Base-by-base conservation (phyloP, 2,113 vertebrate genomes). In the Melanerpes aurifrons region DNA sequence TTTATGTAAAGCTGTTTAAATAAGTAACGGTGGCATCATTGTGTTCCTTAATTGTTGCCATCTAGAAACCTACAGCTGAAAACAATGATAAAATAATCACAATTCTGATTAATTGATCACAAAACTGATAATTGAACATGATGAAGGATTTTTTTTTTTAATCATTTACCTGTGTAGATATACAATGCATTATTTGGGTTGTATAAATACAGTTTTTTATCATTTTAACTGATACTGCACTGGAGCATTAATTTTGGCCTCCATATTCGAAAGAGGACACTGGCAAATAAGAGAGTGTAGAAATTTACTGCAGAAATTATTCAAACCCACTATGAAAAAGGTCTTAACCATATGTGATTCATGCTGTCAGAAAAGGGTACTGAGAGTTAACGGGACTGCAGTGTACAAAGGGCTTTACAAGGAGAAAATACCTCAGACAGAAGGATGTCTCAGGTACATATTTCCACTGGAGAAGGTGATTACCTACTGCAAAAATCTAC, bases 11-110 rank as follows among this genome's bases (percentile, higher is more conserved):
- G 3, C 6, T 40, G 82, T 73, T 9, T 0, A 16, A 67, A 9
- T 12, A 4, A 62, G 54, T 20, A 32, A 24, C 6, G 15, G 15
- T 2, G 15, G 21, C 8, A 2, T 2, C 8, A 1, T 31, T 24
- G 2, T 56, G 20, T 32, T 50, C 19, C 37, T 59, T 6, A 1
- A 0, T 3, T 4, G 28, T 86, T 37, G 6, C 15, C 24, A 20
- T 4, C 35, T 29, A 50, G 61, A 66, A 79, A 58, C 13, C 26
- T 32, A 7, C 12, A 68, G 70, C 4, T 40, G 32, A 45, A 54
- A 57, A 16, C 5, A 59, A 4, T 4, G 56, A 24, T 9, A n/a
- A 54, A 57, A 53, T 48, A 7, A 63, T 22, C 11, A 11, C 3
- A 32, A 37, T 35, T 35, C 48, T 57, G 43, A 31, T 67, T 17